phyloP scores from a whole-genome alignment of 1,140 invertebrate genomes.

The Lutraria rhynchaena region DNA sequence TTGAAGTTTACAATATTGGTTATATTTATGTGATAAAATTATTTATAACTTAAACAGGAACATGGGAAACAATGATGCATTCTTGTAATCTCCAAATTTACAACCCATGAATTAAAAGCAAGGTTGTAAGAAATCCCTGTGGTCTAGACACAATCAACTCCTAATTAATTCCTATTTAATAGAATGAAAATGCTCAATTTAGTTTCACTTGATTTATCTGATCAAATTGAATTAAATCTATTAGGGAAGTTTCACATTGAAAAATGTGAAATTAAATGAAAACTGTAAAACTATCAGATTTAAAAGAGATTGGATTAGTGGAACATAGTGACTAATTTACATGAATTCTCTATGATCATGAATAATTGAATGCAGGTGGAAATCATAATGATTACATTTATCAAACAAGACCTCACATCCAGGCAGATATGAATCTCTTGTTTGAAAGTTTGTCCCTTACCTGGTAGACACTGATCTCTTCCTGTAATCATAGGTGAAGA shows the following conservation, averaged over 20 bases:
- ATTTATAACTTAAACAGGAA: too few species aligned
- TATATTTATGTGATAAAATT: too few species aligned
- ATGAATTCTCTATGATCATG: slow-evolving; percentile 11
- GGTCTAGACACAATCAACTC: slow-evolving; percentile 45
- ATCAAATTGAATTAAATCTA: slow-evolving; percentile 7
- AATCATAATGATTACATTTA: slow-evolving; percentile 15
- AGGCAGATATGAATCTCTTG: slow-evolving; percentile 16
- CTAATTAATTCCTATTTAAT: slow-evolving; percentile 57
- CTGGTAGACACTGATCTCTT: background rate
- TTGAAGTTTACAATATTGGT: too few species aligned
- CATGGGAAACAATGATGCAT: too few species aligned
- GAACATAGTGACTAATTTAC: background rate
- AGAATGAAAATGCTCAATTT: slow-evolving; percentile 56
- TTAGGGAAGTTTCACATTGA: slow-evolving; percentile 1
- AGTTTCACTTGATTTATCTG: slow-evolving; percentile 45
- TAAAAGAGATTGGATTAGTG: slow-evolving; percentile 21
- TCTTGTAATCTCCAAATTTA: too few species aligned
- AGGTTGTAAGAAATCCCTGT: slow-evolving; percentile 17
- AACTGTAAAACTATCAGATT: slow-evolving; percentile 34
- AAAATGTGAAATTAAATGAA: background rate
- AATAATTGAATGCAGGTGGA: slow-evolving; percentile 6
- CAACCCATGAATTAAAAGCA: slow-evolving; percentile 30
- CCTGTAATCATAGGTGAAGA: too few species aligned
- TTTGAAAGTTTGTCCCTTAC: slow-evolving; percentile 28
- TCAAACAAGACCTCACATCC: background rate